Percentiles rank a stretch among this genome's conserved stretches.
These are phyloP conservation scores for Hypena proboscidalis DNA, from an alignment of 2,888 invertebrate species.

Conservation along the genomic window DNA sequence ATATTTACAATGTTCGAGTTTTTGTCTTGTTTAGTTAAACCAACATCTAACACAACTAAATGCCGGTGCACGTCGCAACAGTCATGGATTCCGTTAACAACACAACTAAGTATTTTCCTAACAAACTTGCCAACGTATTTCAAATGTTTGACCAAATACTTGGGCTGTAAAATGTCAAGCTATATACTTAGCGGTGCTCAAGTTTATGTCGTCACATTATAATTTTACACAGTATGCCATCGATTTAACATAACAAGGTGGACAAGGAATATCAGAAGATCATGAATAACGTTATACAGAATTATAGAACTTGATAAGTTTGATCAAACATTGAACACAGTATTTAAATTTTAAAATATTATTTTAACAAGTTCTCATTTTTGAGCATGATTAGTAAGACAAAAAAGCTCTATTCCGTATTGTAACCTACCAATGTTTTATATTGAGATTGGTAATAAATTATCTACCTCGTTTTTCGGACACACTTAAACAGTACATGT, in stretches of 20 bases:
- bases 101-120: slow-evolving; percentile 27
- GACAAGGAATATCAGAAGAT: no score
- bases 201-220: no score
- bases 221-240: no score
- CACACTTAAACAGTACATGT: slow-evolving; percentile 25
- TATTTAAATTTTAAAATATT: slow-evolving; percentile 12
- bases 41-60: not conserved
- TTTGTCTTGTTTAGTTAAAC: slow-evolving; percentile 27
- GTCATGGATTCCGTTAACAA: slow-evolving; percentile 27
- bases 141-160: slow-evolving; percentile 43
- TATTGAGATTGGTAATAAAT: not conserved
- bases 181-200: slow-evolving; percentile 15
- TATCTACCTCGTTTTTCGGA: slow-evolving; percentile 2
- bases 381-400: slow-evolving; percentile 17
- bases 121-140: slow-evolving; percentile 32
- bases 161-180: slow-evolving; percentile 27
- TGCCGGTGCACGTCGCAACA: not conserved
- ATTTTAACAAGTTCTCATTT: slow-evolving; percentile 16
- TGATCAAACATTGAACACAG: slow-evolving; percentile 40
- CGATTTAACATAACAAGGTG: no score
- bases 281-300: not conserved
- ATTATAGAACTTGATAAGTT: slow-evolving; percentile 22
- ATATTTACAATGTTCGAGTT: slow-evolving; percentile 50
- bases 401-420: no score
- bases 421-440: not conserved